A percentile compares a stretch with the other conserved stretches of the same genome.
Evolutionary conservation across 2,797 vertebrate species (phyloP).

Genomic region (Agapornis canus): DNA sequence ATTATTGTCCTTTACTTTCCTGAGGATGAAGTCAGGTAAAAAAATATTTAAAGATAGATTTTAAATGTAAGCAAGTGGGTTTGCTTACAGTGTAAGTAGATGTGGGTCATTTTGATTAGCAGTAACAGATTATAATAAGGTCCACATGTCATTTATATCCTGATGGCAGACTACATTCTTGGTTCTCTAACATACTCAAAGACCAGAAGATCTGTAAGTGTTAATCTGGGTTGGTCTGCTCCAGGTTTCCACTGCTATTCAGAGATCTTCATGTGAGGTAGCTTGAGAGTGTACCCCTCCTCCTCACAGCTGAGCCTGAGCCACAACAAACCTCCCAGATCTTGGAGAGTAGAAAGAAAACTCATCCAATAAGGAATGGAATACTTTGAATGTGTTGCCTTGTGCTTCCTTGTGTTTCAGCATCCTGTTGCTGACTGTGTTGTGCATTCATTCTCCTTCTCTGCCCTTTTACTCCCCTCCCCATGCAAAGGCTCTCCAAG

Average conservation of each 20-base stretch:
- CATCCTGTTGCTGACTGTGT: not conserved
- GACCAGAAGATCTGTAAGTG: not conserved
- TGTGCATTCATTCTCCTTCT: not conserved
- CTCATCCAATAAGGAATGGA: accelerated
- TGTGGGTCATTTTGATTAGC: accelerated
- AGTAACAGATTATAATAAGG: accelerated
- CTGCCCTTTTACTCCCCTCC: not conserved
- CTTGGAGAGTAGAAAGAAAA: not conserved
- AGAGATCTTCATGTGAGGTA: accelerated
- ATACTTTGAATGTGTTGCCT: accelerated
- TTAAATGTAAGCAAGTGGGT: accelerated
- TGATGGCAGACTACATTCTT: not conserved
- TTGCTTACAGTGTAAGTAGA: not conserved
- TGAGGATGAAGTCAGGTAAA: not conserved
- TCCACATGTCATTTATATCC: accelerated
- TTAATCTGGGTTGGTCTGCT: not conserved
- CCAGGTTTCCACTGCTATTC: not conserved
- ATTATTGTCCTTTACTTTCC: not conserved
- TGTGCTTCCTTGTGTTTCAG: not conserved
- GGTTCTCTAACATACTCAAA: not conserved
- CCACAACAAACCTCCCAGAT: not conserved
- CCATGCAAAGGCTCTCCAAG: not conserved
- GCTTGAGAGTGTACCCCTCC: not conserved
- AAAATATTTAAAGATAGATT: accelerated
- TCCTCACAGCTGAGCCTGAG: not conserved